A percentile compares a stretch with the other conserved stretches of the same genome.
Evolutionary conservation across 2,113 vertebrate species (phyloP).

Genomic region (Pomatorhinus ruficollis): DNA sequence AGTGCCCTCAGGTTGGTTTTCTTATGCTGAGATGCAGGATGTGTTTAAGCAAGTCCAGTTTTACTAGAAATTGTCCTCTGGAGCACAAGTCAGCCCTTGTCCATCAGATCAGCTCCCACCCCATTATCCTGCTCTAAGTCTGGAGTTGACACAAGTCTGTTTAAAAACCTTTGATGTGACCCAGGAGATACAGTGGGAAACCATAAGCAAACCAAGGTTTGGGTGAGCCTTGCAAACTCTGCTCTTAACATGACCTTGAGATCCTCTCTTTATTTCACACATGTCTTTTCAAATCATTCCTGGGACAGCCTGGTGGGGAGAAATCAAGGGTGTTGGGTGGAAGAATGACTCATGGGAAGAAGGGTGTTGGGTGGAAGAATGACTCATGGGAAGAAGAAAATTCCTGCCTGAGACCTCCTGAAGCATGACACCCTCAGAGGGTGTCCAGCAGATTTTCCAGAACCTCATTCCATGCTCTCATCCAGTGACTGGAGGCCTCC

Average conservation of each 20-base stretch:
- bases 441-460: background rate
- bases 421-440: background rate
- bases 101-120: background rate
- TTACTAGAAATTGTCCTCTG: background rate
- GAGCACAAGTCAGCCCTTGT: background rate
- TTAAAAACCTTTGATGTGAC: background rate
- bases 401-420: background rate
- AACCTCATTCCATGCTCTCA: background rate
- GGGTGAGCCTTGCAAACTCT: background rate
- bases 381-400: background rate
- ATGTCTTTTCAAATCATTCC: background rate
- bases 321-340: background rate
- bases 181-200: fast-evolving
- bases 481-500: background rate
- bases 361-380: background rate
- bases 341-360: background rate
- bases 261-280: background rate
- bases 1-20: background rate
- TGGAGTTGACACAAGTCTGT: background rate
- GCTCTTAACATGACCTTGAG: background rate
- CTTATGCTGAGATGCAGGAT: background rate
- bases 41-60: background rate
- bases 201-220: background rate
- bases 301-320: background rate
- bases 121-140: background rate